Evolutionary conservation across 2,888 invertebrate genomes (phyloP).

Genomic region (Alentia gelatinosa): DNA sequence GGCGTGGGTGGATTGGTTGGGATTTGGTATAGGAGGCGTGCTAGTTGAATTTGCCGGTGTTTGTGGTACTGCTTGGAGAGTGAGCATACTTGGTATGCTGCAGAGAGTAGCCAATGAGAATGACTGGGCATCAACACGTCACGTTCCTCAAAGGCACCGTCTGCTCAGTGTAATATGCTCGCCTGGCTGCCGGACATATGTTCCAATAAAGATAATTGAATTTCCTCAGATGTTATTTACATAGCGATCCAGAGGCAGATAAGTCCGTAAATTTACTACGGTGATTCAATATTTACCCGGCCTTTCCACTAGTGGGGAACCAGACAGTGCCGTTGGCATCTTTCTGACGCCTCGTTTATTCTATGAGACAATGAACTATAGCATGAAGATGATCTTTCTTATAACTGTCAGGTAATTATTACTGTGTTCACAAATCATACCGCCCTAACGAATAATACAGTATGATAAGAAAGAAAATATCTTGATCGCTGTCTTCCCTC

Average conservation of each 20-base stretch:
- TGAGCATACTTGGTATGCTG: background rate
- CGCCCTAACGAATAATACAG: background rate
- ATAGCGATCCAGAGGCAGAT: background rate
- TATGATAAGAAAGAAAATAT: background rate
- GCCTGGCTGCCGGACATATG: background rate
- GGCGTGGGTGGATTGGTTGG: no score
- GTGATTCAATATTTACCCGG: background rate
- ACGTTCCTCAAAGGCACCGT: background rate
- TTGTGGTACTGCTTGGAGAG: background rate
- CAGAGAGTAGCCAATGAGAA: no score
- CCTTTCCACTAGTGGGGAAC: background rate
- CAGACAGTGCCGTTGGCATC: background rate
- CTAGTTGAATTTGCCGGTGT: no score
- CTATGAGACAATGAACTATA: background rate
- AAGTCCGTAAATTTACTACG: background rate
- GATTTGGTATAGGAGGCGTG: no score
- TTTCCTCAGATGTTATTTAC: constrained; percentile 3
- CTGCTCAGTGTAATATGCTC: background rate
- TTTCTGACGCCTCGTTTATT: background rate
- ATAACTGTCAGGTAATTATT: background rate
- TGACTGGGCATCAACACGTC: background rate
- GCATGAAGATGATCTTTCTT: background rate
- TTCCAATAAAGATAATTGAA: constrained; percentile 26
- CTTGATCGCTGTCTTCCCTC: background rate
- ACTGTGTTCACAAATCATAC: background rate